These are phyloP conservation scores for Poecilobothrus nobilitatus DNA, from an alignment of 2,888 invertebrate species.

Conservation along the genomic window DNA sequence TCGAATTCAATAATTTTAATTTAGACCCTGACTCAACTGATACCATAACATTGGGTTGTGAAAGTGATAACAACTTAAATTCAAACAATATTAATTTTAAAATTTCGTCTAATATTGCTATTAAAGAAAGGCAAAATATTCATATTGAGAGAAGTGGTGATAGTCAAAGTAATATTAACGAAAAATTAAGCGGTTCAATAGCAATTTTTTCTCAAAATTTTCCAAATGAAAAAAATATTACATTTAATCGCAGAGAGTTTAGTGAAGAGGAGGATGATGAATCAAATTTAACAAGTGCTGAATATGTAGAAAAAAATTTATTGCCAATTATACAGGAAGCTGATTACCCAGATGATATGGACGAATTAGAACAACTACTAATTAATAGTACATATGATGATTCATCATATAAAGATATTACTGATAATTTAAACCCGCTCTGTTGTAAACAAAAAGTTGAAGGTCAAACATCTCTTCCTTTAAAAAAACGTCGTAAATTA, in stretches of 20 bases:
- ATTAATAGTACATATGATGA: not conserved
- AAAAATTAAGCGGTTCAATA: not conserved
- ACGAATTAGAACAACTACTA: not conserved
- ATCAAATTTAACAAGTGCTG: conserved; percentile 8
- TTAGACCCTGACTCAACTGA: not conserved
- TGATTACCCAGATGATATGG: not conserved
- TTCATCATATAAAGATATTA: not conserved
- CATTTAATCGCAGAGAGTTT: not conserved
- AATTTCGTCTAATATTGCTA: not conserved
- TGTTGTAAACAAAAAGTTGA: conserved; percentile 15
- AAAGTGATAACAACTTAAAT: conserved; percentile 24
- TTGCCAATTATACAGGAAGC: conserved; percentile 14
- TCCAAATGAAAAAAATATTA: conserved; percentile 8
- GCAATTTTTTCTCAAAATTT: conserved; percentile 4
- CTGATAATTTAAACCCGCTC: not conserved
- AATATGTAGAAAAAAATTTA: conserved; percentile 16
- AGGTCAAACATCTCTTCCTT: conserved; percentile 21
- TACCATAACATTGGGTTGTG: conserved; percentile 16
- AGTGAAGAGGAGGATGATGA: not conserved
- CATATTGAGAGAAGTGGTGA: not conserved
- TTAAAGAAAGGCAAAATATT: not conserved
- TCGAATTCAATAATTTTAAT: not conserved
- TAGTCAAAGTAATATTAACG: not conserved
- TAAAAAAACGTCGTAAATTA: conserved; percentile 24
- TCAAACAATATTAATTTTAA: conserved; percentile 9